Evolutionary conservation across 2,113 vertebrate genomes (phyloP), one percentile per base, ranked within the genome.

Genomic region (Sciurus niger): DNA sequence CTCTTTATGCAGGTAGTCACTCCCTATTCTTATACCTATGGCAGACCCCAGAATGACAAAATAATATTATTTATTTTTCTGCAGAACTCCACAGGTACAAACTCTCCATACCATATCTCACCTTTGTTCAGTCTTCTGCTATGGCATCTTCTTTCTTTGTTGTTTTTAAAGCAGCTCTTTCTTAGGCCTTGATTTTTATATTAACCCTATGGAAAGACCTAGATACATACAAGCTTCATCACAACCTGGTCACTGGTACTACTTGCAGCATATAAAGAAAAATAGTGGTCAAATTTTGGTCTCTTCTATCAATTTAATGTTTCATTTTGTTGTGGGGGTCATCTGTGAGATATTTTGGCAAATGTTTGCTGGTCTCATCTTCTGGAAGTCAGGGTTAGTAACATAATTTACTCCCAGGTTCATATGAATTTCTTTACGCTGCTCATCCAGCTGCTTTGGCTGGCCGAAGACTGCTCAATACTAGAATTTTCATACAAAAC

Each of bases 391-490:
- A 95, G 20, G 67, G 30, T 40, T 86, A n/a, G 43, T 94, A 95
- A 96, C 80, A 90, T 78, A 97, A 96, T 97, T 72, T 88, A 53
- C 74, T 88, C 87, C 82, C 53, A 90, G 89, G 74, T 82, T 92
- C 73, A 82, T 84, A 90, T 92, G 32, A 97, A 84, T 96, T 89
- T 82, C 48, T 95, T 48, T 97, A 10, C 90, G 43, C 55, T 95
- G 37, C 24, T 97, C 74, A 88, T 88, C 85, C 97, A 97, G 89
- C 55, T 93, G 67, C 91, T 96, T 97, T 97, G 87, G 80, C 92
- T 97, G 92, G 67, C 90, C 46, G 90, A 58, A 90, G 25, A 88
- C 60, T 96, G 43, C 84, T 96, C 77, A 96, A 40, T 88, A 90
- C 82, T 89, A 95, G 67, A 95, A 83, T 95, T 97, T 97, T 96